A percentile compares a stretch with the other conserved stretches of the same genome.
These are phyloP conservation scores for Campylomormyrus numenius DNA, from an alignment of 2,113 vertebrate species.

Conservation along the genomic window DNA sequence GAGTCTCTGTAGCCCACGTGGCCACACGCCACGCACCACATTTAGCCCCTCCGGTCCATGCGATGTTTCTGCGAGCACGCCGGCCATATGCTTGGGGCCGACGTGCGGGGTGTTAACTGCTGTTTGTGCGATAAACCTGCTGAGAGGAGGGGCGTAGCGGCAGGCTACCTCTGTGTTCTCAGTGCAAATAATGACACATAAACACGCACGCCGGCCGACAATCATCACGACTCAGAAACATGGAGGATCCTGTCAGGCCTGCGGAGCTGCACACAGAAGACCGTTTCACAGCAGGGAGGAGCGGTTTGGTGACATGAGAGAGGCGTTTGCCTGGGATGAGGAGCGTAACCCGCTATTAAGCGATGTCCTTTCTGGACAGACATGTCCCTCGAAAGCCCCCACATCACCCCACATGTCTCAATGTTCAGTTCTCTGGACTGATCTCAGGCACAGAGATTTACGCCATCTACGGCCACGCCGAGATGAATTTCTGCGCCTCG, in stretches of 20 bases:
- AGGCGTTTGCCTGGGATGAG: background rate
- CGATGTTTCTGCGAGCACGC: background rate
- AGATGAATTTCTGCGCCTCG: background rate
- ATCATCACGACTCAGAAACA: background rate
- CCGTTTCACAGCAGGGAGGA: background rate
- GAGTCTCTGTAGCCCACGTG: background rate
- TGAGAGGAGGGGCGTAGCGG: background rate
- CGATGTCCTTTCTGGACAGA: background rate
- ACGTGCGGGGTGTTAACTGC: conserved; percentile 3
- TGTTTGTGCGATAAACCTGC: background rate
- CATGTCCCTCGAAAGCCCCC: background rate
- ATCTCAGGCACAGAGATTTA: background rate
- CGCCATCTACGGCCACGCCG: background rate
- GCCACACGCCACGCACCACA: background rate
- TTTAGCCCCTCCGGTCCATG: background rate
- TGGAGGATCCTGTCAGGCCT: background rate
- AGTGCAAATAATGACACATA: background rate
- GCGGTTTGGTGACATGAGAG: background rate
- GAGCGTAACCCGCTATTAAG: background rate
- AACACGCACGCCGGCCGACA: background rate
- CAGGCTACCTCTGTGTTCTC: background rate
- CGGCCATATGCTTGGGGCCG: background rate
- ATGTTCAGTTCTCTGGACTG: background rate
- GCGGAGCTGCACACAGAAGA: background rate
- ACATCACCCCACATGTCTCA: background rate